Conservation (phyloP, 2,113 vertebrate species). For the Catharus minimus region DNA sequence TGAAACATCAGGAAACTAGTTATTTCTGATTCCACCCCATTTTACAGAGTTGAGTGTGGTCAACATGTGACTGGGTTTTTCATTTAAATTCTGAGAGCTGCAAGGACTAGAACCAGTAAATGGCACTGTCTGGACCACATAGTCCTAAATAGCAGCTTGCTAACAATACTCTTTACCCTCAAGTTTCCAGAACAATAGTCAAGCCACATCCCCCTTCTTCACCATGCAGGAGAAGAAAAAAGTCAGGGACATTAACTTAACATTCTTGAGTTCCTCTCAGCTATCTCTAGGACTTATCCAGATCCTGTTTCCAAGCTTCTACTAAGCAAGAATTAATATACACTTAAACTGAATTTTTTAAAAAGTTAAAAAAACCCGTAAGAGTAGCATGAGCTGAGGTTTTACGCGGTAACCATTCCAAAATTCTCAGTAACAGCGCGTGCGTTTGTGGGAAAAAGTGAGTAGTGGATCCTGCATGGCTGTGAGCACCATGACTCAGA, state of each 20-base stretch:
- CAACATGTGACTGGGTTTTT: background rate
- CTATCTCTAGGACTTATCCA: background rate
- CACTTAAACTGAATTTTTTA: background rate
- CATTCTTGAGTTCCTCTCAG: background rate
- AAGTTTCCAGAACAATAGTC: slow-evolving; percentile 42
- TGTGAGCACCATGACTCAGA: slow-evolving; percentile 26
- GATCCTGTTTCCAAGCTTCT: background rate
- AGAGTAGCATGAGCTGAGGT: background rate
- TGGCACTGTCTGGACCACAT: background rate
- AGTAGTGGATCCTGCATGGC: background rate
- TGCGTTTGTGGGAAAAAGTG: slow-evolving; percentile 39
- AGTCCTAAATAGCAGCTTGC: slow-evolving; percentile 32
- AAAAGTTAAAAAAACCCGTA: background rate
- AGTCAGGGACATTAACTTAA: background rate
- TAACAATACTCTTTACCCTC: slow-evolving; percentile 12
- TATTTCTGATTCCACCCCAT: background rate
- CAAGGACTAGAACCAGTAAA: background rate
- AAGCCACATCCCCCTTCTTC: slow-evolving; percentile 32
- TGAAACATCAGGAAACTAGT: background rate
- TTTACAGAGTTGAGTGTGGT: background rate
- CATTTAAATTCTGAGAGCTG: background rate
- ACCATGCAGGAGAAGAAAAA: background rate
- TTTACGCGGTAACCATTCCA: slow-evolving; percentile 17
- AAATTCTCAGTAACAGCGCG: slow-evolving; percentile 16
- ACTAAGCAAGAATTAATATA: background rate